Conservation (phyloP, 2,797 vertebrate species). For the Taenioides sp. region DNA sequence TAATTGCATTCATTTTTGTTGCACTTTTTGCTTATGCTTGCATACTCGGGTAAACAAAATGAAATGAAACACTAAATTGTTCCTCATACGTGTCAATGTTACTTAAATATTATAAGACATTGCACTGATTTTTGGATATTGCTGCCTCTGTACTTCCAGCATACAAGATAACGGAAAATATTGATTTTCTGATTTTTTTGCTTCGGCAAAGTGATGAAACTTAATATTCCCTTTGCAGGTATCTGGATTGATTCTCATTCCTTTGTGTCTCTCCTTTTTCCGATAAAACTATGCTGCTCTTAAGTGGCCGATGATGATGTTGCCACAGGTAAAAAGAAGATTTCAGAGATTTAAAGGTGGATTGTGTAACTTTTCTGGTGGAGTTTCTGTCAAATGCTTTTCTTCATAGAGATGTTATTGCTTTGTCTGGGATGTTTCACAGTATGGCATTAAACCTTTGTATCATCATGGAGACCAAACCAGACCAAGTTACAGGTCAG, state of each 20-base stretch:
- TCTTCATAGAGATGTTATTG: too few relatives aligned
- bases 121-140: neutral
- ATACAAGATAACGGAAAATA: neutral
- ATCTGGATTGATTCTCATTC: neutral
- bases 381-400: too few relatives aligned
- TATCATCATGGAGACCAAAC: too few relatives aligned
- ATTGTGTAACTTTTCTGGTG: too few relatives aligned
- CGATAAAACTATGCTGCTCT: neutral
- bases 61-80: neutral
- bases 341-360: neutral
- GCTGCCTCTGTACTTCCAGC: neutral
- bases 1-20: too few relatives aligned
- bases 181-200: neutral
- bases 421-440: too few relatives aligned
- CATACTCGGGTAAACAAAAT: neutral
- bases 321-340: conserved; percentile 8
- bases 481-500: too few relatives aligned
- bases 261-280: neutral
- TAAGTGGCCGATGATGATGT: neutral
- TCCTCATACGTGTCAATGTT: neutral
- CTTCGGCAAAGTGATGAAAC: neutral
- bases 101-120: neutral
- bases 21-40: neutral
- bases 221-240: conserved; percentile 3
- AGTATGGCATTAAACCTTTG: too few relatives aligned